Evolutionary conservation across 1,140 invertebrate species (phyloP).

Genomic region (Tetraneura akinire): DNA sequence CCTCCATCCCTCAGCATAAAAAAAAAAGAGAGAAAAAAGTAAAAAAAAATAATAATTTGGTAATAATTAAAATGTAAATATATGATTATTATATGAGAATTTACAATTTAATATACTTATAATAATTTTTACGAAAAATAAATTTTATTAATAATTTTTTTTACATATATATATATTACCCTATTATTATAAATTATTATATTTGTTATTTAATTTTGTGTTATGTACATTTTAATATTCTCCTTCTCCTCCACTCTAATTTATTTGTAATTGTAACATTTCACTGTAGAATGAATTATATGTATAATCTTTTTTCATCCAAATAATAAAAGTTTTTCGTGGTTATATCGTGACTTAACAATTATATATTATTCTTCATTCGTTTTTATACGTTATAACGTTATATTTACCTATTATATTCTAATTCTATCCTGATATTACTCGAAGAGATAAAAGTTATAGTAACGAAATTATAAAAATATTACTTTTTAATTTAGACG

Average conservation of each 20-base stretch:
- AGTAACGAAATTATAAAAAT: too few species aligned
- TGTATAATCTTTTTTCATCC: slow-evolving; percentile 23
- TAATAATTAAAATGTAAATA: background rate
- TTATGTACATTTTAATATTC: slow-evolving; percentile 41
- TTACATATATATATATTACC: too few species aligned
- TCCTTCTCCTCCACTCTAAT: background rate
- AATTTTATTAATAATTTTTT: slow-evolving; percentile 25
- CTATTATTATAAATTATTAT: slow-evolving; percentile 35
- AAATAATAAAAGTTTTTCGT: slow-evolving; percentile 44
- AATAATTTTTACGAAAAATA: slow-evolving; percentile 27
- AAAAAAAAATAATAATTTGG: too few species aligned
- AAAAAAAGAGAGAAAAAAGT: background rate
- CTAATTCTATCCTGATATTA: too few species aligned
- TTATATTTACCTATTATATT: too few species aligned
- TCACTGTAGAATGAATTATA: slow-evolving; percentile 45
- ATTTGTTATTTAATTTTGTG: slow-evolving; percentile 49
- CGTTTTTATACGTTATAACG: background rate
- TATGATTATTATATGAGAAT: slow-evolving; percentile 25
- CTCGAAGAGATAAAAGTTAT: too few species aligned
- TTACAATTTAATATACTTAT: background rate
- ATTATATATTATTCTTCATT: too few species aligned
- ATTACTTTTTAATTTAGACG: too few species aligned
- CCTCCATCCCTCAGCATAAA: background rate
- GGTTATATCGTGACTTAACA: background rate
- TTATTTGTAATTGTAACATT: slow-evolving; percentile 46